Evolutionary conservation across 2,888 invertebrate species (phyloP).

Genomic region (Adela reaumurella): DNA sequence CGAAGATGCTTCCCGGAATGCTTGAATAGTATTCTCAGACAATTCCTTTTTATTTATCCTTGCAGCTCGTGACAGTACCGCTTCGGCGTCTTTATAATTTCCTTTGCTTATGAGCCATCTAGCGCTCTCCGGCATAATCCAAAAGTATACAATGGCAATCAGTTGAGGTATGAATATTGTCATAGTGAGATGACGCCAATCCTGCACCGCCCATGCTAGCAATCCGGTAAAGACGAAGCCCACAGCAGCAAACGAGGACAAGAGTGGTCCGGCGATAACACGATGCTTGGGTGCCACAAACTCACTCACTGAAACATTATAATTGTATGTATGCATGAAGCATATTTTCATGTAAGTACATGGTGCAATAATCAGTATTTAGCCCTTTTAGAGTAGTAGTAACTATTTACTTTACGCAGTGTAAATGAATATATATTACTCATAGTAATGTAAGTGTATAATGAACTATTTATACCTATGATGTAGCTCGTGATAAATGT

Average conservation of each 20-base stretch:
- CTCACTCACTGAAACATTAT: constrained; percentile 62
- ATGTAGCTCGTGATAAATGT: constrained; percentile 27
- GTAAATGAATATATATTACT: background rate
- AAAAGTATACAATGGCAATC: constrained; percentile 60
- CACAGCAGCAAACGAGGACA: constrained; percentile 64
- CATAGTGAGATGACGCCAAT: constrained; percentile 66
- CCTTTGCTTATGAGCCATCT: constrained; percentile 73
- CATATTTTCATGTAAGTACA: no score
- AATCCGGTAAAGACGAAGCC: constrained; percentile 65
- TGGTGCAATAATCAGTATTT: no score
- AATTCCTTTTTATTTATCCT: constrained; percentile 47
- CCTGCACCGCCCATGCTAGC: constrained; percentile 62
- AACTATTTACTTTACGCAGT: background rate
- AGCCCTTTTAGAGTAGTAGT: no score
- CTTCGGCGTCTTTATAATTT: constrained; percentile 60
- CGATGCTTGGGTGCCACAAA: constrained; percentile 68
- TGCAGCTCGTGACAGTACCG: constrained; percentile 59
- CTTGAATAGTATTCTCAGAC: constrained; percentile 24
- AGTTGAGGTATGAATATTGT: constrained; percentile 66
- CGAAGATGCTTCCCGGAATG: constrained; percentile 18
- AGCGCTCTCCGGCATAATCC: constrained; percentile 66
- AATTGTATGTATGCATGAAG: no score
- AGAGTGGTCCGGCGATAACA: constrained; percentile 63
- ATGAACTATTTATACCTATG: constrained; percentile 1
- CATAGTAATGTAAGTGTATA: background rate